Evolutionary conservation across 92 coral and sea anemone genomes (phyloP).

Genomic region (Siderastrea radians): DNA sequence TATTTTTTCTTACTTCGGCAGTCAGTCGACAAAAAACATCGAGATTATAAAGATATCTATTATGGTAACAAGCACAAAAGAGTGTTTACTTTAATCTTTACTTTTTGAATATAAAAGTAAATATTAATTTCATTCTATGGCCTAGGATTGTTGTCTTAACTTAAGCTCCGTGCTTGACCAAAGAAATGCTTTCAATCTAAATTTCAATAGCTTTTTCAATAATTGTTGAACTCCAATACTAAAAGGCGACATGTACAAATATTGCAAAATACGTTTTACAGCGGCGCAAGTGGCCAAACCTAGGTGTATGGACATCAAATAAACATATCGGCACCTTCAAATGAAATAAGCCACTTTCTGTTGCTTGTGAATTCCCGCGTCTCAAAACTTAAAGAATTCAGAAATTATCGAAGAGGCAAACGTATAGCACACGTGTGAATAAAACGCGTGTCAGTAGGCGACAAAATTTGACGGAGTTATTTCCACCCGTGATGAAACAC

Average conservation of each 20-base stretch:
- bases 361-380: neutral
- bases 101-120: constrained; percentile 13
- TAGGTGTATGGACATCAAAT: neutral
- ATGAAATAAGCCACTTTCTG: neutral
- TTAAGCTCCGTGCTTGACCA: constrained; percentile 8
- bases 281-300: neutral
- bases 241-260: neutral
- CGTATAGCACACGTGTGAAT: neutral
- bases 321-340: constrained; percentile 16
- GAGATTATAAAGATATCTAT: neutral
- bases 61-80: neutral
- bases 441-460: neutral
- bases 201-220: constrained; percentile 14
- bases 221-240: constrained; percentile 6
- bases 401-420: neutral
- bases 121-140: constrained; percentile 37
- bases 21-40: neutral
- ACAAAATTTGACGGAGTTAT: neutral
- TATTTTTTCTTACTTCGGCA: neutral
- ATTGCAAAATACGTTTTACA: neutral
- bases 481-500: constrained; percentile 4
- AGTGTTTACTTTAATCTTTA: constrained; percentile 10
- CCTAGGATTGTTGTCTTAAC: constrained; percentile 23
- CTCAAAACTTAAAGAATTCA: neutral
- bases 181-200: neutral